phyloP scores from a whole-genome alignment of 2,888 invertebrate genomes.

The Tachina lurida region DNA sequence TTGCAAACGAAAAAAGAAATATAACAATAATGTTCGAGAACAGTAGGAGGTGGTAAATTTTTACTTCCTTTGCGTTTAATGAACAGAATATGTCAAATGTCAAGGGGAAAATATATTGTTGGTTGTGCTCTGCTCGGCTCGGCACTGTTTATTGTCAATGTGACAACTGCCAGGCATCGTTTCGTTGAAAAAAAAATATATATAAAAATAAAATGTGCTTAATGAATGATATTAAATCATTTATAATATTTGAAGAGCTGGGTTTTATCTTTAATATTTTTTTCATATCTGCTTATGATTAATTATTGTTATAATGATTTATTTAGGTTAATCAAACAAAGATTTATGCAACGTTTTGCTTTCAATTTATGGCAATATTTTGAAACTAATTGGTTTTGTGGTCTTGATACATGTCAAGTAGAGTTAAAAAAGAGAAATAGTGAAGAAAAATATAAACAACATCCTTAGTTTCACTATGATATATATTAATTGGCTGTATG shows the following conservation, averaged over 20 bases:
- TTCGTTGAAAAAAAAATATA: constrained; percentile 5
- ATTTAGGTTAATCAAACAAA: constrained; percentile 40
- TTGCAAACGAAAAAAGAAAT: constrained; percentile 18
- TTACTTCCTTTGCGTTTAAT: constrained; percentile 60
- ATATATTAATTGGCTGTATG: too few relatives aligned
- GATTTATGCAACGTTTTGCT: constrained; percentile 2
- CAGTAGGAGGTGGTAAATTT: constrained; percentile 52
- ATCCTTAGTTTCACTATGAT: too few relatives aligned
- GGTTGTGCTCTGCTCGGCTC: not conserved
- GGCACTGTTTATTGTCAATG: constrained; percentile 49
- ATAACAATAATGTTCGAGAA: constrained; percentile 18
- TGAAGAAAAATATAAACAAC: not conserved
- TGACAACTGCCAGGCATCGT: constrained; percentile 62
- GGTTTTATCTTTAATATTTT: constrained; percentile 2
- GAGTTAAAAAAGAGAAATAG: not conserved
- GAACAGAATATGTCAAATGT: constrained; percentile 73
- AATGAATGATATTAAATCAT: constrained; percentile 29
- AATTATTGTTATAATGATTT: constrained; percentile 36
- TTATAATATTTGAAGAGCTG: constrained; percentile 46
- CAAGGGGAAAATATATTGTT: constrained; percentile 28
- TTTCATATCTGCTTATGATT: constrained; percentile 50
- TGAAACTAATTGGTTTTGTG: constrained; percentile 40
- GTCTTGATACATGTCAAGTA: constrained; percentile 25
- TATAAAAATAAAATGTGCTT: not conserved
- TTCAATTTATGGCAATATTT: constrained; percentile 7